These are phyloP conservation scores for Acrocephalus arundinaceus DNA, from an alignment of 2,113 vertebrate genomes.

Conservation along the genomic window DNA sequence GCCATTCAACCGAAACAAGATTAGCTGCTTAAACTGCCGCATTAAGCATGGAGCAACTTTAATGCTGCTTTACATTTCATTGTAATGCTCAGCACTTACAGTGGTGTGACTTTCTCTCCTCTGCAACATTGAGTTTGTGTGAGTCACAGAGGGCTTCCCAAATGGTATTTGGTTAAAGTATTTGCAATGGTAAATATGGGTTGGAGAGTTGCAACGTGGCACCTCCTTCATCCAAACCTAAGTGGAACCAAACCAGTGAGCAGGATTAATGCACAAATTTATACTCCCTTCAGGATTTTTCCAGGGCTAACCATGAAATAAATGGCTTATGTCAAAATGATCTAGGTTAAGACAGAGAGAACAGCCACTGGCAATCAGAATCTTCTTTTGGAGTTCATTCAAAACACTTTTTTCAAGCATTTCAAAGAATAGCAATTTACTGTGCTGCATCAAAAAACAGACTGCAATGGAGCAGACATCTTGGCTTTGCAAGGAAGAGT, in stretches of 20 bases:
- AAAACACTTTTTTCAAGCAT: neutral
- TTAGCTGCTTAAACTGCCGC: slow-evolving; percentile 39
- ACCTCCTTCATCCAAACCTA: neutral
- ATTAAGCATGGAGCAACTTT: slow-evolving; percentile 1
- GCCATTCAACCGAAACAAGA: slow-evolving; percentile 45
- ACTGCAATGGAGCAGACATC: neutral
- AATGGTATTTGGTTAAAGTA: neutral
- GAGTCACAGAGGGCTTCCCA: neutral
- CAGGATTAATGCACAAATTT: slow-evolving; percentile 16
- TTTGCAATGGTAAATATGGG: neutral
- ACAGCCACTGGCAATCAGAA: neutral
- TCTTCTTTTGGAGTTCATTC: slow-evolving; percentile 8
- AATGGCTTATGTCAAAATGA: slow-evolving; percentile 62
- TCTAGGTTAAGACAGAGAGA: slow-evolving; percentile 27
- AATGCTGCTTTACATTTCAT: slow-evolving; percentile 26
- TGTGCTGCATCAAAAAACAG: neutral
- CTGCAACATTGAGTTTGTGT: neutral
- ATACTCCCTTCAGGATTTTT: slow-evolving; percentile 45
- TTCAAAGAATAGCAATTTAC: neutral
- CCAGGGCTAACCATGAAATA: slow-evolving; percentile 4
- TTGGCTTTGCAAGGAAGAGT: neutral
- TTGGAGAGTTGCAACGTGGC: accelerated
- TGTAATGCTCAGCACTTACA: neutral
- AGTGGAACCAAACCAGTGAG: neutral
- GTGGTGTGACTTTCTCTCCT: slow-evolving; percentile 7